Evolutionary conservation across 2,113 vertebrate species (phyloP).

Genomic region (Lethenteron reissneri): DNA sequence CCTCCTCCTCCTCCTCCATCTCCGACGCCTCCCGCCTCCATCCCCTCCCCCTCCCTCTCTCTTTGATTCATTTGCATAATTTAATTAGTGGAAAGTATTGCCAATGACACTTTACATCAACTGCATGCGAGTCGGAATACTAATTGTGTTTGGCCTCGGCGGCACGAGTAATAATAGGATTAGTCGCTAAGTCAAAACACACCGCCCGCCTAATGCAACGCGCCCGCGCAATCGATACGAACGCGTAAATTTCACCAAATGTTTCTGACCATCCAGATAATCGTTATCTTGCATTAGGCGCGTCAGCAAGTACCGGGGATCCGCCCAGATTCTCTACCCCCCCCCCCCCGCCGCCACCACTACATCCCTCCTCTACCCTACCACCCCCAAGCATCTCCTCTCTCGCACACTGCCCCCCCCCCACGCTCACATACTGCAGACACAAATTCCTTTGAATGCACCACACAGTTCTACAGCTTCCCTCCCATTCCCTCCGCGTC

Average conservation of each 20-base stretch:
- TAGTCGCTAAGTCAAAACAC: constrained; percentile 5
- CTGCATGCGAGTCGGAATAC: constrained; percentile 6
- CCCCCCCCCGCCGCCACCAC: too few species aligned
- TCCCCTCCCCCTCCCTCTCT: background rate
- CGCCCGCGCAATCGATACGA: background rate
- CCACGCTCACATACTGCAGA: too few species aligned
- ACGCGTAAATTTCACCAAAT: constrained; percentile 6
- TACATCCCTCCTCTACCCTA: too few species aligned
- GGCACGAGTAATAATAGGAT: constrained; percentile 5
- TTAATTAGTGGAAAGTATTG: constrained; percentile 7
- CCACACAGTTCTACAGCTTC: too few species aligned
- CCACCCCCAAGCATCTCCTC: too few species aligned
- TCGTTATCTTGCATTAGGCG: background rate
- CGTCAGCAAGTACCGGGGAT: background rate
- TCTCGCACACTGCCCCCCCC: too few species aligned
- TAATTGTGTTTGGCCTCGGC: constrained; percentile 5
- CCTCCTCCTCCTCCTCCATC: too few species aligned
- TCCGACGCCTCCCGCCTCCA: too few species aligned
- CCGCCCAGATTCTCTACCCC: too few species aligned
- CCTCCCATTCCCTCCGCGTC: too few species aligned
- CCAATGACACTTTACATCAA: constrained; percentile 7
- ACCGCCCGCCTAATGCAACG: constrained; percentile 1
- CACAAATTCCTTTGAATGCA: too few species aligned
- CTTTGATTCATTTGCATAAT: constrained; percentile 6
- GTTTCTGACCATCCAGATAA: constrained; percentile 3